phyloP scores from a whole-genome alignment of 1,140 invertebrate genomes.

The Anastatus disparis region DNA sequence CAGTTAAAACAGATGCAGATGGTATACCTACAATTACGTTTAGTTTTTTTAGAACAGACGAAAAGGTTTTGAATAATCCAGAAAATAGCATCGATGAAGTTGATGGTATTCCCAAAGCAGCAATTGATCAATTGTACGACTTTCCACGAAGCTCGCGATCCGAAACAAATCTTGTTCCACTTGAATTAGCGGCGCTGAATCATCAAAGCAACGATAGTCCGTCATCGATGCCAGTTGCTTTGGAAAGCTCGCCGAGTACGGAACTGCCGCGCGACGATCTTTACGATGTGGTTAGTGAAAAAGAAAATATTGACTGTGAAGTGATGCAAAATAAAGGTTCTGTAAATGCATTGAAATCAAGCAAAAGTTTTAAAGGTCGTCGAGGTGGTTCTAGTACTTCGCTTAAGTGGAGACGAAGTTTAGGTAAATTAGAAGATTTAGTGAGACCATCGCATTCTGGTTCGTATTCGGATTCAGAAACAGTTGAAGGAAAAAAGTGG shows the following conservation, averaged over 20 bases:
- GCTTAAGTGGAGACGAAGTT: constrained; percentile 2
- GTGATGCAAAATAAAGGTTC: too few species aligned
- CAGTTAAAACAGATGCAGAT: constrained; percentile 53
- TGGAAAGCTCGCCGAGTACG: background rate
- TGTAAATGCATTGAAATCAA: background rate
- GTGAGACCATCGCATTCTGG: background rate
- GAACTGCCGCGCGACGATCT: background rate
- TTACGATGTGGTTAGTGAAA: constrained; percentile 9
- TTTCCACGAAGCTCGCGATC: background rate
- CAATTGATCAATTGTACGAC: background rate
- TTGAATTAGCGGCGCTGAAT: background rate
- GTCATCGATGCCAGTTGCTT: background rate
- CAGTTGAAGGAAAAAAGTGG: constrained; percentile 20
- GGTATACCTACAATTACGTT: constrained; percentile 61
- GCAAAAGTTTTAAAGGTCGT: background rate
- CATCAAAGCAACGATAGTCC: background rate
- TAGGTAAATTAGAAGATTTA: constrained; percentile 16
- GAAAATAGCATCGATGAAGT: constrained; percentile 40
- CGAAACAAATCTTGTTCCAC: background rate
- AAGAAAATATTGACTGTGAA: background rate
- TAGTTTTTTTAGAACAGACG: constrained; percentile 54
- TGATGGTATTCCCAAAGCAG: too few species aligned
- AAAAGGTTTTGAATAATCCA: constrained; percentile 35
- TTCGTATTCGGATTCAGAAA: constrained; percentile 48
- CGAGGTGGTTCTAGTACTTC: constrained; percentile 34